Evolutionary conservation across 2,888 invertebrate species (phyloP).

Genomic region (Xanthorhoe designata): DNA sequence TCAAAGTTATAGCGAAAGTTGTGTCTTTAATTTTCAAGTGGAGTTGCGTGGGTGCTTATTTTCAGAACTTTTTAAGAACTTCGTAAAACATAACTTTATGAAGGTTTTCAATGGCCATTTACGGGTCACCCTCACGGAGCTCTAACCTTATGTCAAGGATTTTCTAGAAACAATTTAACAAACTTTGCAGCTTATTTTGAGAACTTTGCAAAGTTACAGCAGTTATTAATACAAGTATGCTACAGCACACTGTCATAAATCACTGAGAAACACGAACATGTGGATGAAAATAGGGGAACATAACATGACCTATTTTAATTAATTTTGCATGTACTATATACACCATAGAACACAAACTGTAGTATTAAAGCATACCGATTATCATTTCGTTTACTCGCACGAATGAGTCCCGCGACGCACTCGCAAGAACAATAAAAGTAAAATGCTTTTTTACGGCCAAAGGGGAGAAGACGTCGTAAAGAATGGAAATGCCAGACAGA

Average conservation of each 20-base stretch:
- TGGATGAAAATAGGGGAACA: neutral
- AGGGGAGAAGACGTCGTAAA: constrained; percentile 44
- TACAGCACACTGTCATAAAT: neutral
- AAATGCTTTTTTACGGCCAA: constrained; percentile 43
- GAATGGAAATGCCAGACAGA: constrained; percentile 44
- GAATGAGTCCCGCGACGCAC: constrained; percentile 32
- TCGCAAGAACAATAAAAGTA: constrained; percentile 40
- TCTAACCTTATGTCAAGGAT: neutral
- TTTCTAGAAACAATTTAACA: neutral
- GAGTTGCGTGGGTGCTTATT: constrained; percentile 11
- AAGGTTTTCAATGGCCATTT: neutral
- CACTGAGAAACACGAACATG: too few relatives aligned
- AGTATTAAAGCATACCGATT: constrained; percentile 25
- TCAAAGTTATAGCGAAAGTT: constrained; percentile 21
- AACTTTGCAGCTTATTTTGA: neutral
- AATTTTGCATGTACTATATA: neutral
- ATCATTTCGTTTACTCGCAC: constrained; percentile 28
- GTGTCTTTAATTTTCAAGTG: constrained; percentile 11
- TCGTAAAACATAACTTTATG: neutral
- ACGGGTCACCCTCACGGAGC: neutral
- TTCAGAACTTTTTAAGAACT: constrained; percentile 7
- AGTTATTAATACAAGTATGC: neutral
- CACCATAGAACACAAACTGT: neutral
- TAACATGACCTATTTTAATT: neutral
- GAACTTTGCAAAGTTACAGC: neutral